phyloP scores from a whole-genome alignment of 2,113 vertebrate species.

The Puffinus mauretanicus region DNA sequence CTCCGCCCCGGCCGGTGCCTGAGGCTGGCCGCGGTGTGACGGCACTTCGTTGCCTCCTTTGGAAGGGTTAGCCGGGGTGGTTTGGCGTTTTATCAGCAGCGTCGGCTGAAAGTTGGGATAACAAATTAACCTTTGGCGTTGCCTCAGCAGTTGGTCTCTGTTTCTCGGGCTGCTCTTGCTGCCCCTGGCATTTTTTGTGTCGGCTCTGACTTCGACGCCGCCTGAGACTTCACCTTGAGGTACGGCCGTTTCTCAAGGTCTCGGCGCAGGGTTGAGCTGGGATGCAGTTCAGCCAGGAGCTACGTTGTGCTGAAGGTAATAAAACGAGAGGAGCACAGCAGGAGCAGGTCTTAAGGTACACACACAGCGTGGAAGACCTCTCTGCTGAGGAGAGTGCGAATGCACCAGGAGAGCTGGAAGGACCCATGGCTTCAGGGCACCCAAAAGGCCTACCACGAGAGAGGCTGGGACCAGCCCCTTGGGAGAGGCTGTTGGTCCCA shows the following conservation, averaged over 20 bases:
- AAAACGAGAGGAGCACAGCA: fast-evolving
- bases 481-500: not conserved
- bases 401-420: not conserved
- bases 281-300: not conserved
- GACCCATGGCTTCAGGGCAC: not conserved
- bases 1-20: not conserved
- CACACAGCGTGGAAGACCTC: fast-evolving
- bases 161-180: not conserved
- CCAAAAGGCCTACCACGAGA: not conserved
- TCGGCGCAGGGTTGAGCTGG: not conserved
- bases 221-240: not conserved
- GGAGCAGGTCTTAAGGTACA: fast-evolving
- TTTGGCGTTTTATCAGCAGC: fast-evolving
- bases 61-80: fast-evolving
- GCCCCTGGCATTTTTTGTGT: not conserved
- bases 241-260: not conserved
- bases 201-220: not conserved
- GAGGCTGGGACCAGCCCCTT: too few species aligned
- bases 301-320: not conserved
- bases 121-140: not conserved
- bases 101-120: not conserved
- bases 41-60: fast-evolving
- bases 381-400: fast-evolving
- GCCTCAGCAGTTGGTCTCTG: not conserved
- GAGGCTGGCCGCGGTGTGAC: not conserved